Evolutionary conservation across 2,797 vertebrate genomes (phyloP).

Genomic region (Perodicticus potto): DNA sequence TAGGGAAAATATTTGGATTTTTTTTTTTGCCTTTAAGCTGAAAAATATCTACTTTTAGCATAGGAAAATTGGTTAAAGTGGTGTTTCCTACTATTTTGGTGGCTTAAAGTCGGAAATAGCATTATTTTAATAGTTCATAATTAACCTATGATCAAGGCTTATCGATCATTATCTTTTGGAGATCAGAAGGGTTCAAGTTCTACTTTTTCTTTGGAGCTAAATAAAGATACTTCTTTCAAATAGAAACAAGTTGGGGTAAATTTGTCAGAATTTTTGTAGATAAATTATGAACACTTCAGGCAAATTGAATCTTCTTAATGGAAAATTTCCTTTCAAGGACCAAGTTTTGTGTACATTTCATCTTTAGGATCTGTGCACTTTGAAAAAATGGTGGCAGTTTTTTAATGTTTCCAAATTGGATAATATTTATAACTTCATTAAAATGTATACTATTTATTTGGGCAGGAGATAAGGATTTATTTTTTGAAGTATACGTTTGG

Average conservation of each 20-base stretch:
- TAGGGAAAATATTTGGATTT: not conserved
- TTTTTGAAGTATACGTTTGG: not conserved
- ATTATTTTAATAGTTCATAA: conserved; percentile 17
- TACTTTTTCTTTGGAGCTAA: conserved; percentile 17
- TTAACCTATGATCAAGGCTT: not conserved
- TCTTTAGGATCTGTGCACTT: conserved; percentile 46
- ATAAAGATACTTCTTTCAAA: conserved; percentile 38
- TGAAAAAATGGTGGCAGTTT: not conserved
- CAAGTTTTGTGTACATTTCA: conserved; percentile 59
- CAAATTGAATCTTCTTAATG: conserved; percentile 16
- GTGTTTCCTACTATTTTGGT: conserved; percentile 42
- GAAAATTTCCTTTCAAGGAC: conserved; percentile 53
- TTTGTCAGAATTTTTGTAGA: conserved; percentile 52
- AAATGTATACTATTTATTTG: conserved; percentile 42
- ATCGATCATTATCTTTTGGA: not conserved
- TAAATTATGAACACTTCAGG: conserved; percentile 34
- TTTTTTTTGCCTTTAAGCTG: not conserved
- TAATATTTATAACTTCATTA: conserved; percentile 61
- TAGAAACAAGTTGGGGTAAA: not conserved
- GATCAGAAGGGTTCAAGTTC: not conserved
- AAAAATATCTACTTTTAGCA: not conserved
- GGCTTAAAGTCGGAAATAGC: conserved; percentile 54
- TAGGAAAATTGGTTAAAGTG: conserved; percentile 5
- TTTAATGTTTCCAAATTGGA: not conserved
- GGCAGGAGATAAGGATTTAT: not conserved